Percentiles rank a stretch among this genome's conserved stretches.
phyloP scores from a whole-genome alignment of 2,113 vertebrate species.

The Sigmodon hispidus region DNA sequence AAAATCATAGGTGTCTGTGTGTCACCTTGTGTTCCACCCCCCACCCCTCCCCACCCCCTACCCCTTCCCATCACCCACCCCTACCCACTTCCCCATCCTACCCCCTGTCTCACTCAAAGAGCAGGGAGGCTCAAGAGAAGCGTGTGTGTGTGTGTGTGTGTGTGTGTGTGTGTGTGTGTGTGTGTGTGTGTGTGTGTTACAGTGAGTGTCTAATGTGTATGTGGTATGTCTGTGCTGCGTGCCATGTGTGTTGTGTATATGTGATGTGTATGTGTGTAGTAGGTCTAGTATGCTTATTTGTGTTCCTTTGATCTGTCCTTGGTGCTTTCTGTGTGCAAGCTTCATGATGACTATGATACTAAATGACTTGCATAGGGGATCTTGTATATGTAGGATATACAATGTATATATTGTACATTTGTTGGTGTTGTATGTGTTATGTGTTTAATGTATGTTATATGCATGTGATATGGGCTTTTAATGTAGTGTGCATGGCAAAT shows the following conservation, averaged over 20 bases:
- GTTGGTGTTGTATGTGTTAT: background rate
- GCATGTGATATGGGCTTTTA: background rate
- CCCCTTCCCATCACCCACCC: no score
- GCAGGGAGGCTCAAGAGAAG: background rate
- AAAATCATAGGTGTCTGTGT: background rate
- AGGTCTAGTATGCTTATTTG: background rate
- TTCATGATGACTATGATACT: background rate
- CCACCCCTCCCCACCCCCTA: no score
- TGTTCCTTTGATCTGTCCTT: background rate
- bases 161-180: background rate
- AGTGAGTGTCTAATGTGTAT: background rate
- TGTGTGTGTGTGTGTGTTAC: background rate
- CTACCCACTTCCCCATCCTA: no score
- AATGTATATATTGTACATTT: no score
- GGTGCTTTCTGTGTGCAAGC: background rate
- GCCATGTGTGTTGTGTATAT: background rate
- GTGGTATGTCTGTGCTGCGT: background rate
- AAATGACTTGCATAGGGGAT: no score
- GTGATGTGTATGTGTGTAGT: background rate
- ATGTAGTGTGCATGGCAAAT: no score
- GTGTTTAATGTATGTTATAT: background rate
- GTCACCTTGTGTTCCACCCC: no score
- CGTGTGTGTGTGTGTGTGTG: no score
- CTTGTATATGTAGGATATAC: background rate
- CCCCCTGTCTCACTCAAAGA: background rate